These are phyloP conservation scores for Pempheris klunzingeri DNA, from an alignment of 2,797 vertebrate genomes.

Conservation along the genomic window DNA sequence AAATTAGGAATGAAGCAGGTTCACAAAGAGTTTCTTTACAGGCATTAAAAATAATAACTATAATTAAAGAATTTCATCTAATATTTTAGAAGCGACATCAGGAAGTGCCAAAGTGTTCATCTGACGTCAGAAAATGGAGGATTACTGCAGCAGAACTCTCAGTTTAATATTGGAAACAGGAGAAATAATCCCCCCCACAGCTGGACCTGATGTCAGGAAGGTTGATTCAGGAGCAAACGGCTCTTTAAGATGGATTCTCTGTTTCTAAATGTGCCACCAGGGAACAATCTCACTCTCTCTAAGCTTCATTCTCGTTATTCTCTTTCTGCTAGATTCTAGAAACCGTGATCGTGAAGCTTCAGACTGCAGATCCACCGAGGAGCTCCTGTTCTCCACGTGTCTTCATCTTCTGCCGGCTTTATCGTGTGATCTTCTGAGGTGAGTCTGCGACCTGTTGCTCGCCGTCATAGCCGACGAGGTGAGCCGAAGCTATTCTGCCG, in stretches of 20 bases:
- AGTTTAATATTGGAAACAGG: no score
- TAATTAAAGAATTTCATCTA: background rate
- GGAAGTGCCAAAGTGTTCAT: no score
- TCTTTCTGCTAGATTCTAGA: no score
- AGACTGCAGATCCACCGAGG: background rate
- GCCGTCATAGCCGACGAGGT: conserved; percentile 25
- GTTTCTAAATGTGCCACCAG: background rate
- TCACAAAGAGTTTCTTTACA: no score
- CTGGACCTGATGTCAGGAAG: background rate
- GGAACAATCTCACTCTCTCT: background rate
- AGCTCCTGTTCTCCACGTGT: background rate
- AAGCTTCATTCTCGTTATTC: background rate
- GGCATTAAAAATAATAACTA: no score
- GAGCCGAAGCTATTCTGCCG: conserved; percentile 43
- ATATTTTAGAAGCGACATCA: background rate
- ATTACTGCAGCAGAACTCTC: background rate
- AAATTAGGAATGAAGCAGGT: no score
- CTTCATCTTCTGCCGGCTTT: conserved; percentile 25
- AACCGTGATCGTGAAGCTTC: no score
- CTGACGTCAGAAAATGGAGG: background rate
- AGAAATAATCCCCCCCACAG: no score
- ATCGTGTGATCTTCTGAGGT: conserved; percentile 51
- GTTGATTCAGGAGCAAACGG: background rate
- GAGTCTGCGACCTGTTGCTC: conserved; percentile 45
- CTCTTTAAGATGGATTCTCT: background rate